Conservation (phyloP, 2,888 invertebrate genomes). For the Hirtodrosophila duncani region DNA sequence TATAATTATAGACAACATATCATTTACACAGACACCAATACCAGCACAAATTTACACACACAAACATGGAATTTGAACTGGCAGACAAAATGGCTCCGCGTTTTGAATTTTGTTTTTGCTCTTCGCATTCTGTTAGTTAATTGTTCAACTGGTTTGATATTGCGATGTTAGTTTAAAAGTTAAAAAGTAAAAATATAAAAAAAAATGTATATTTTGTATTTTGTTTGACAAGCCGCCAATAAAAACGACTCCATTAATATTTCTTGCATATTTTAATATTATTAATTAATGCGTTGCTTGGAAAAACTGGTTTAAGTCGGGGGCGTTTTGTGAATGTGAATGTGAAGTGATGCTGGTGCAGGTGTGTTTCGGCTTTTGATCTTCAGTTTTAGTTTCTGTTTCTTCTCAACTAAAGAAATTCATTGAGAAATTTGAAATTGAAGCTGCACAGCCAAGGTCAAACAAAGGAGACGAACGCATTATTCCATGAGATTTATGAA, state of each 20-base stretch:
- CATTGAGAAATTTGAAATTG: slow-evolving; percentile 53
- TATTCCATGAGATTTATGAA: no score
- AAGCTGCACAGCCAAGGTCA: slow-evolving; percentile 40
- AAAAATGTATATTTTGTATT: neutral
- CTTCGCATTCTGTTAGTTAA: slow-evolving; percentile 27
- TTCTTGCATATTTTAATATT: slow-evolving; percentile 23
- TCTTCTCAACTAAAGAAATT: slow-evolving; percentile 20
- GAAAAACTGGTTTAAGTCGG: slow-evolving; percentile 25
- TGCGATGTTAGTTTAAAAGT: neutral
- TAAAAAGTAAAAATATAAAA: no score
- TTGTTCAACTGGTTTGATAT: slow-evolving; percentile 43
- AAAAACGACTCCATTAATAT: slow-evolving; percentile 31
- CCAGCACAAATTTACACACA: neutral
- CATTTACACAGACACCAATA: neutral
- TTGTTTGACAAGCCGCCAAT: slow-evolving; percentile 18
- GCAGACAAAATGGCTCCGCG: slow-evolving; percentile 30
- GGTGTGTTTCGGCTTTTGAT: neutral
- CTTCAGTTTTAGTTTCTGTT: slow-evolving; percentile 19
- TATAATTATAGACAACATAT: slow-evolving; percentile 40
- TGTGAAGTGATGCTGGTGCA: no score
- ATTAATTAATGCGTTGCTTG: slow-evolving; percentile 14
- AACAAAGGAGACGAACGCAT: no score
- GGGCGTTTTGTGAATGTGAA: slow-evolving; percentile 15
- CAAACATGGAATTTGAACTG: slow-evolving; percentile 3
- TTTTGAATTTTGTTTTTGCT: slow-evolving; percentile 4